Evolutionary conservation across 2,888 invertebrate species (phyloP), one percentile per base, ranked within the genome.

Genomic region (Amblyteles armatorius): DNA sequence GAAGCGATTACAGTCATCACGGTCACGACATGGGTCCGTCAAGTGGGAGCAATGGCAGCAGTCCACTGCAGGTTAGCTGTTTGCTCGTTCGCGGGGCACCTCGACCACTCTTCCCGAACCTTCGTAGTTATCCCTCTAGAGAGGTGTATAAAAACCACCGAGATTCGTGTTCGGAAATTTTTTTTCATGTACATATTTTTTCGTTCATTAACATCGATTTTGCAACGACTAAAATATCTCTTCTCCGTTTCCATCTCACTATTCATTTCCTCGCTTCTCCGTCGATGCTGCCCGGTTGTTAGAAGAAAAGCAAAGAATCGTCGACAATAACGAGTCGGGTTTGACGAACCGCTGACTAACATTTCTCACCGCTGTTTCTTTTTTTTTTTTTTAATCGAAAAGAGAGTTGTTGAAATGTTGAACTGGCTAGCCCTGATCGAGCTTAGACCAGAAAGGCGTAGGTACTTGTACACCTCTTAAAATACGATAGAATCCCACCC

Each of bases 1-100:
- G 97, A 90, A 97, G 97, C 79, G 97, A 97, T 93, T 97, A 97
- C 93, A 95, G 96, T 79, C 95, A 96, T 87, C 93, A 92, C 88
- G 92, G 93, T 29, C 92, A 92, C 91, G 92, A 91, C 79, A 92
- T 93, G 91, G 91, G 92, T 89, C 92, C 91, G 87, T 94, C 92
- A 88, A 93, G 92, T 90, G 93, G 91, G 90, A 93, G 91, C 94
- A 93, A 92, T 91, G 93, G 91, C 92, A 93, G 92, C 93, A 93
- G 93, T 88, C 94, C 93, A 85, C 92, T 94, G 88, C 93, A 94
- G 92, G 94, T 92, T 94, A 94, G 93, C 90, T 89, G 89, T 89
- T 90, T 90, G 88, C 86, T 88, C 86, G 86, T 85, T 88, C 87
- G 86, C 85, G 86, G 88, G 88, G 87, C 86, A 81, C 77, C 83